Conservation (phyloP, 2,113 vertebrate species). For the Salvelinus sp. region DNA sequence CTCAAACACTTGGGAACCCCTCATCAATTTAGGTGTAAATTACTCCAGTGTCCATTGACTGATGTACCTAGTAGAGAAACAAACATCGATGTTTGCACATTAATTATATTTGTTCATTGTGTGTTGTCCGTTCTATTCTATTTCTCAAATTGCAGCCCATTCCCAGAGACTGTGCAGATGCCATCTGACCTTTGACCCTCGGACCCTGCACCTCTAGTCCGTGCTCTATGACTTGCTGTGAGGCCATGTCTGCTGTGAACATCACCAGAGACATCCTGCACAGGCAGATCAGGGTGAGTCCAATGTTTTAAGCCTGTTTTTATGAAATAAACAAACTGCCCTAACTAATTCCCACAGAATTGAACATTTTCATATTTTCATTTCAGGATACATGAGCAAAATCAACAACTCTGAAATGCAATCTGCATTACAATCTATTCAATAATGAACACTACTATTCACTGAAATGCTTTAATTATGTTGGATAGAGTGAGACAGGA, state of each 20-base stretch:
- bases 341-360: too few relatives aligned
- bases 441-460: too few relatives aligned
- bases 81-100: not conserved
- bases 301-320: not conserved
- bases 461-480: not conserved
- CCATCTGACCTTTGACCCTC: conserved; percentile 72
- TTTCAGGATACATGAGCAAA: too few relatives aligned
- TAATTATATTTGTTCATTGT: not conserved
- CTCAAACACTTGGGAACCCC: not conserved
- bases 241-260: conserved; percentile 90
- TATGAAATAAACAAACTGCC: not conserved
- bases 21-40: not conserved
- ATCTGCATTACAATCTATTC: too few relatives aligned
- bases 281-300: conserved; percentile 81
- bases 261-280: conserved; percentile 90
- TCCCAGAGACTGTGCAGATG: conserved; percentile 69
- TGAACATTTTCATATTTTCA: too few relatives aligned
- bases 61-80: not conserved
- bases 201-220: conserved; percentile 42
- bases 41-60: not conserved
- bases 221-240: conserved; percentile 65
- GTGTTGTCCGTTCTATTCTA: not conserved
- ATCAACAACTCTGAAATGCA: too few relatives aligned
- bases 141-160: conserved; percentile 17
- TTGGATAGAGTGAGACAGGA: not conserved